Evolutionary conservation across 2,888 invertebrate species (phyloP), one percentile per base, ranked within the genome.

Genomic region (Scaptomyza cyrtandrae): DNA sequence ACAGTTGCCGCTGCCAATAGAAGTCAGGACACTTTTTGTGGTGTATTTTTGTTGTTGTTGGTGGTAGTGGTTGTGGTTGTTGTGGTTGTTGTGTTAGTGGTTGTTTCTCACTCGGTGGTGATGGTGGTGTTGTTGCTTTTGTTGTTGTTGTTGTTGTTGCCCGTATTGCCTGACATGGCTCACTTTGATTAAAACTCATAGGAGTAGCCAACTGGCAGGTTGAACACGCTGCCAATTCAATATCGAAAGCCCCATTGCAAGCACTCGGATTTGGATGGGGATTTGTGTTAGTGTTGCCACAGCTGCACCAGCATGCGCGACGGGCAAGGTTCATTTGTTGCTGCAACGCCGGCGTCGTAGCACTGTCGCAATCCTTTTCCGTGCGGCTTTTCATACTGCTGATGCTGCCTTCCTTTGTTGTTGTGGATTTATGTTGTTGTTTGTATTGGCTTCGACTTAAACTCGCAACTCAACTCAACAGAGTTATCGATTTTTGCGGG

Each of bases 281-380:
- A 11, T 46, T n/a, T 33, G 33, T 29, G 53, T 16, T 9, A 10
- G 43, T 31, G 6, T 6, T 39, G 16, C 9, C 39, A 48, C 49
- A 13, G 54, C 44, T 71, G 43, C 54, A 71, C 94, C 95, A 95
- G 93, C 95, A 95, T 71, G 95, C 95, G 78, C 95, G 93, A 80
- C 95, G 93, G 81, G 95, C 95, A 88, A 95, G 92, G 91, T 95
- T 95, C 88, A 95, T 95, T 89, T 95, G 94, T 92, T 95, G 95
- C 92, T 94, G 93, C 89, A 95, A 91, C 69, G 94, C 90, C 60
- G 91, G 86, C 66, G 90, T 89, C 65, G 90, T 89, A 61, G 90
- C 90, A 71, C 89, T 89, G 69, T 89, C 89, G 64, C 82, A 88
- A 72, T 85, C 84, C 75, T 82, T 71, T 63, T 85, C 84, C 74